These are phyloP conservation scores for Phyllotis vaccarum DNA, from an alignment of 2,797 vertebrate species.

Conservation along the genomic window DNA sequence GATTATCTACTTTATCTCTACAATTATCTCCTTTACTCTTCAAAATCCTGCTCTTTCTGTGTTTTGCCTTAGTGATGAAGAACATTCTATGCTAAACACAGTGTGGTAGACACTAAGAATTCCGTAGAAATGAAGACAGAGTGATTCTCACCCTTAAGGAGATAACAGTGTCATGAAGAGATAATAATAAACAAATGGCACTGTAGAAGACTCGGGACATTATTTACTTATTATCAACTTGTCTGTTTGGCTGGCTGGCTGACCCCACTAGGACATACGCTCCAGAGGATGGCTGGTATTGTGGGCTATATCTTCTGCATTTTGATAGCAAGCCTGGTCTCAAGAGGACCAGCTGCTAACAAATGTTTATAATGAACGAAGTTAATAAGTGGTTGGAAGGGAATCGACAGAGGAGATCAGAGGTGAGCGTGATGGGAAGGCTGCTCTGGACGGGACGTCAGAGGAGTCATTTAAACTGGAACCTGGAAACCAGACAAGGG, in stretches of 20 bases:
- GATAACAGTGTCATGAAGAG: background rate
- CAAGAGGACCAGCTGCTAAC: background rate
- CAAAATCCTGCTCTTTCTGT: background rate
- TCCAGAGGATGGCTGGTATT: background rate
- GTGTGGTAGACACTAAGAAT: background rate
- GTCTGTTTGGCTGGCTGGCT: background rate
- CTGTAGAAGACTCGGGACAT: background rate
- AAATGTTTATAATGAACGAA: background rate
- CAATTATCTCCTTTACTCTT: background rate
- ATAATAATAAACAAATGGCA: background rate
- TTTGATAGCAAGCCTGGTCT: background rate
- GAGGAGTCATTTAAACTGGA: background rate
- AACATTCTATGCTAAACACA: background rate
- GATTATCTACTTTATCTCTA: background rate
- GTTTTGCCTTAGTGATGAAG: background rate
- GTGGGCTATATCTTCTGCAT: background rate
- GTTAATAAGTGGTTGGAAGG: background rate
- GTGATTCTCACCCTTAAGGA: background rate
- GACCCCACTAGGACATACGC: background rate
- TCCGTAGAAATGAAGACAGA: constrained; percentile 19
- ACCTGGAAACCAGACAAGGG: background rate
- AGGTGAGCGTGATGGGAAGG: background rate
- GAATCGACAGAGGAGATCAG: background rate
- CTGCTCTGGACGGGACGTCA: background rate
- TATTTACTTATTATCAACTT: background rate